Evolutionary conservation across 2,113 vertebrate genomes (phyloP).

Genomic region (Syngnathus floridae): DNA sequence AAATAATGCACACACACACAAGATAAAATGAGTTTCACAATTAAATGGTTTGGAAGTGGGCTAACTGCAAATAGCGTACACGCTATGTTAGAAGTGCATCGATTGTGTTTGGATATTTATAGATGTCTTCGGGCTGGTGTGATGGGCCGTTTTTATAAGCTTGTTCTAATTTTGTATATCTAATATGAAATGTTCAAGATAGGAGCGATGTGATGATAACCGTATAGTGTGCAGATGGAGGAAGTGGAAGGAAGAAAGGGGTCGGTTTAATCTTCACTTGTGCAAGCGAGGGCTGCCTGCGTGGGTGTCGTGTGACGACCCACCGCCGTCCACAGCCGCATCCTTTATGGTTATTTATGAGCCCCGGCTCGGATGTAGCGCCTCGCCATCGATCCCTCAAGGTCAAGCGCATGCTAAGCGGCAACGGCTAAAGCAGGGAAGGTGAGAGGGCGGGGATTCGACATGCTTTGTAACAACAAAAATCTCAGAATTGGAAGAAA

Average conservation of each 20-base stretch:
- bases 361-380: constrained; percentile 33
- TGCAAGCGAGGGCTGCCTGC: constrained; percentile 45
- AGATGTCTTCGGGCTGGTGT: neutral
- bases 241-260: constrained; percentile 26
- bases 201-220: neutral
- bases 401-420: constrained; percentile 1
- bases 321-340: constrained; percentile 24
- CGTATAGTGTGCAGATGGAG: neutral
- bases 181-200: neutral
- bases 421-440: neutral
- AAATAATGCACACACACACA: constrained; percentile 25
- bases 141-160: no score
- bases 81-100: neutral
- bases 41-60: constrained; percentile 29
- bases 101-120: neutral
- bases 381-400: constrained; percentile 10
- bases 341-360: constrained; percentile 77
- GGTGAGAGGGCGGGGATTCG: neutral
- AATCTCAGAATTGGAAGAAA: no score
- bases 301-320: constrained; percentile 50
- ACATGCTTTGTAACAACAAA: neutral
- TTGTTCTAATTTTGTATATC: no score
- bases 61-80: neutral
- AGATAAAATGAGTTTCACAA: constrained; percentile 29
- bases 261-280: constrained; percentile 65